Evolutionary conservation across 1,140 invertebrate species (phyloP).

Genomic region (Lepidotrigona ventralis): DNA sequence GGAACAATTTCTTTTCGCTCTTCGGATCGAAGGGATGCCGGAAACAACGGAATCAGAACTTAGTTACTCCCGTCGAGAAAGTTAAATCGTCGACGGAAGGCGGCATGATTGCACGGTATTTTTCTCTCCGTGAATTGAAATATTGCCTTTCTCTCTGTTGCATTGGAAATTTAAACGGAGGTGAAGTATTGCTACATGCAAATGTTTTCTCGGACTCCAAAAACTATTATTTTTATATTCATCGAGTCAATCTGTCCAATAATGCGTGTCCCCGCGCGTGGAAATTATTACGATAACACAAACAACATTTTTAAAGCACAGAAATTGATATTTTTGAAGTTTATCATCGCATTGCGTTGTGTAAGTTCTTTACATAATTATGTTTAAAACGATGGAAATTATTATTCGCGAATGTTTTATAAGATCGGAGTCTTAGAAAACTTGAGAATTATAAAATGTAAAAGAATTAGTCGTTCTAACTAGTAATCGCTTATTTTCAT

Average conservation of each 20-base stretch:
- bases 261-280: no score
- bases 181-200: rapidly evolving
- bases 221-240: neutral
- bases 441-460: no score
- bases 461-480: no score
- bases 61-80: slow-evolving; percentile 1
- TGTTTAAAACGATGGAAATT: no score
- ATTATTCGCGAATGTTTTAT: no score
- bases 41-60: slow-evolving; percentile 33
- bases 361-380: no score
- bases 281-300: no score
- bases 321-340: no score
- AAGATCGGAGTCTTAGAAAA: no score
- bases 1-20: slow-evolving; percentile 37
- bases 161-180: neutral
- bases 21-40: neutral
- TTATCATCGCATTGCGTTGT: no score
- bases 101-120: slow-evolving; percentile 4
- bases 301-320: no score
- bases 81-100: slow-evolving; percentile 29
- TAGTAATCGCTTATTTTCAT: no score
- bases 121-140: neutral
- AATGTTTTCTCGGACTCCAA: neutral
- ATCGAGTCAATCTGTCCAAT: neutral
- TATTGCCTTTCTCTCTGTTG: neutral